phyloP scores from a whole-genome alignment of 2,797 vertebrate species.

The Brachyrhaphis roseni region DNA sequence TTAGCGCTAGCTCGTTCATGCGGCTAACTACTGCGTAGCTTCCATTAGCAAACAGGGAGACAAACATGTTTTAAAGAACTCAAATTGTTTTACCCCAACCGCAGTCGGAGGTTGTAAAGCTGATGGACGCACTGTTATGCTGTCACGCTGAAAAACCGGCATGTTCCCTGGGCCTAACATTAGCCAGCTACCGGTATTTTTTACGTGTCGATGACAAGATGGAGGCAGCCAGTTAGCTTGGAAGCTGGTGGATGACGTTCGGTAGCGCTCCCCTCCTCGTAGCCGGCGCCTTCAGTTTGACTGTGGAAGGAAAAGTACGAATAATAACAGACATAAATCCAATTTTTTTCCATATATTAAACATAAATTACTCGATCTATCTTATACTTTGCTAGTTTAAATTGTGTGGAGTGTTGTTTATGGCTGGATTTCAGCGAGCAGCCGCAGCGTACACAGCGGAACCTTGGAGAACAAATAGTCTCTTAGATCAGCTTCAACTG shows the following conservation, averaged over 20 bases:
- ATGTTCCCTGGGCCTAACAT: conserved; percentile 64
- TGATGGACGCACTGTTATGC: background rate
- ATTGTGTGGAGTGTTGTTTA: conserved; percentile 30
- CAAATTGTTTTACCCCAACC: conserved; percentile 1
- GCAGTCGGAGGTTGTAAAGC: background rate
- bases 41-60: conserved; percentile 12
- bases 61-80: background rate
- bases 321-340: background rate
- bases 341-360: rapidly evolving
- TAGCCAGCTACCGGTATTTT: conserved; percentile 74
- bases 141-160: conserved; percentile 55
- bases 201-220: conserved; percentile 81
- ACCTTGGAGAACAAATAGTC: conserved; percentile 48
- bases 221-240: conserved; percentile 82
- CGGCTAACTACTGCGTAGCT: conserved; percentile 61
- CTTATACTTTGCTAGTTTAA: background rate
- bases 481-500: conserved; percentile 27
- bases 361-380: rapidly evolving
- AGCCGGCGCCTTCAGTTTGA: conserved; percentile 52
- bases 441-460: conserved; percentile 30
- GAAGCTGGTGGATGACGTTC: conserved; percentile 75
- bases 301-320: conserved; percentile 12
- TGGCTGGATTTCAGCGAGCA: conserved; percentile 33
- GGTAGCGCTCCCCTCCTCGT: conserved; percentile 57
- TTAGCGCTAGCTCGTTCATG: conserved; percentile 28